These are phyloP conservation scores for Acromyrmex echinatior DNA, from an alignment of 1,140 invertebrate genomes.

Conservation along the genomic window DNA sequence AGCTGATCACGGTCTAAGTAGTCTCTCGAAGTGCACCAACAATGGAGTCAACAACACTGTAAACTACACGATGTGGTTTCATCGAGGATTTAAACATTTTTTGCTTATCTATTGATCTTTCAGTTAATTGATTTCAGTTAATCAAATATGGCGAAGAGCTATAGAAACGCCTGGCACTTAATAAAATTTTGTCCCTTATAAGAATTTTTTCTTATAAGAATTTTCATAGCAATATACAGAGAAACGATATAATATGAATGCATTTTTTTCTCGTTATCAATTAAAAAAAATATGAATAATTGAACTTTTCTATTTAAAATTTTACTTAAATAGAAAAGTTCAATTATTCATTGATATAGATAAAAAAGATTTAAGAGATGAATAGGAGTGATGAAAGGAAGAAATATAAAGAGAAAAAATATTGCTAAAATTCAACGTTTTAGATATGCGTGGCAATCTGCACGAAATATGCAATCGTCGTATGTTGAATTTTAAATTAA, in stretches of 20 bases:
- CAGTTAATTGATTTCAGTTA: conserved; percentile 67
- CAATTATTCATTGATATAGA: neutral
- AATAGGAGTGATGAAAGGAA: neutral
- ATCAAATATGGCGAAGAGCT: conserved; percentile 31
- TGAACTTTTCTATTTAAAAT: neutral
- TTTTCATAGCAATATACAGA: neutral
- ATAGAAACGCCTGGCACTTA: conserved; percentile 8
- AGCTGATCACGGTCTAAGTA: conserved; percentile 71
- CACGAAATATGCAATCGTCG: conserved; percentile 6
- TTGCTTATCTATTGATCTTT: conserved; percentile 65
- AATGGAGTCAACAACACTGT: conserved; percentile 34
- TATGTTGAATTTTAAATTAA: conserved; percentile 50
- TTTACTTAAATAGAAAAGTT: neutral
- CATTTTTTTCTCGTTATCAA: neutral
- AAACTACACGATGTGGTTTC: conserved; percentile 62
- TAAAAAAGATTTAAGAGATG: neutral
- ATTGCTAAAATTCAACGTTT: conserved; percentile 31
- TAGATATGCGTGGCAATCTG: conserved; percentile 26
- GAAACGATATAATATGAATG: neutral
- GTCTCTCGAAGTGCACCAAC: conserved; percentile 39
- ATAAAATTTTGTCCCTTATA: neutral
- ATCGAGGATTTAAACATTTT: conserved; percentile 34
- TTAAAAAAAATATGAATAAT: too few relatives aligned
- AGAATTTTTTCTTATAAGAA: neutral
- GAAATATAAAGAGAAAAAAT: neutral